These are phyloP conservation scores for Glaucidium brasilianum DNA, from an alignment of 2,113 vertebrate species.

Conservation along the genomic window DNA sequence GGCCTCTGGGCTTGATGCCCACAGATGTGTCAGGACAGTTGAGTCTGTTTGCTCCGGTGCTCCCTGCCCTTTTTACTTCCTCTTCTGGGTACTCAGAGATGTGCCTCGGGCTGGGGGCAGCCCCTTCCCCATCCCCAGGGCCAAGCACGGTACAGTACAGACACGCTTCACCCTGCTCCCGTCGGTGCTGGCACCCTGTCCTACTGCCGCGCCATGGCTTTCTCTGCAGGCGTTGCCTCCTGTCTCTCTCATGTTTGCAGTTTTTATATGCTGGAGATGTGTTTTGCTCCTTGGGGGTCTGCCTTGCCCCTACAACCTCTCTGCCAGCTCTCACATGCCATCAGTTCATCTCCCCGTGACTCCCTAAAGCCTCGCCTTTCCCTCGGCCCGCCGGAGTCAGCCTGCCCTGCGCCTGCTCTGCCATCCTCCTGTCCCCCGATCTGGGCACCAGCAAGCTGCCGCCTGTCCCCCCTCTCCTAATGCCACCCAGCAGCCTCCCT, in stretches of 20 bases:
- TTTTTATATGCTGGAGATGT: not conserved
- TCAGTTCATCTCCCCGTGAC: not conserved
- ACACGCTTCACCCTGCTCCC: not conserved
- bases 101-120: not conserved
- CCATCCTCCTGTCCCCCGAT: not conserved
- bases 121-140: not conserved
- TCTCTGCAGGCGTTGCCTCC: not conserved
- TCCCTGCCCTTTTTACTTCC: not conserved
- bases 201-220: not conserved
- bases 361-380: not conserved
- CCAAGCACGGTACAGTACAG: not conserved
- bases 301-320: not conserved
- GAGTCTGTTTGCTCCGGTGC: not conserved
- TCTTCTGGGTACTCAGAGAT: not conserved
- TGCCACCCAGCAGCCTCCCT: not conserved
- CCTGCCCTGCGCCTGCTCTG: not conserved
- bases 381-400: not conserved
- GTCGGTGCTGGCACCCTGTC: not conserved
- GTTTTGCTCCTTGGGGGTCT: not conserved
- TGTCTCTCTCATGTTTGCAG: not conserved
- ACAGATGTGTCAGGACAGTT: not conserved
- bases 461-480: fast-evolving
- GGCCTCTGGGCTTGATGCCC: not conserved
- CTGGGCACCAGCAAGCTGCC: not conserved
- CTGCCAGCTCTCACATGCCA: not conserved